Evolutionary conservation across 2,113 vertebrate species (phyloP), one percentile per base, ranked within the genome.

Genomic region (Meriones unguiculatus): DNA sequence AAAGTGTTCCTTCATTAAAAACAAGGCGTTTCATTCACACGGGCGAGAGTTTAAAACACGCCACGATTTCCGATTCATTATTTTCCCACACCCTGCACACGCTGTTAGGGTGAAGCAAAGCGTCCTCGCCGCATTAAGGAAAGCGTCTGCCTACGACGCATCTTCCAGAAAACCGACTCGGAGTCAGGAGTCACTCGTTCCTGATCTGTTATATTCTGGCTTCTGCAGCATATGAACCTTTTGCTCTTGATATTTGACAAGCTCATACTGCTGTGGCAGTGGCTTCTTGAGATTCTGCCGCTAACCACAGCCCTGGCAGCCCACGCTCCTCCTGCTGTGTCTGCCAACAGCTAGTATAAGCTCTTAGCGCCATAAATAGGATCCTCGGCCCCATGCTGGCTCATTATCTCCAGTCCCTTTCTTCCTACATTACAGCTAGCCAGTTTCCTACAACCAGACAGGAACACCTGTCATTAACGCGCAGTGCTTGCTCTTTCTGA

Each of bases 311-410:
- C 32, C 65, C 88, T 7, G 93, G 38, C 92, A 72, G 69, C 96
- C 92, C 82, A 86, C 38, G 0, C 20, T 54, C 87, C 75, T 94
- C 88, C 94, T 96, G 94, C 95, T 91, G 81, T 72, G 65, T 52
- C 80, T 96, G 90, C 64, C 0, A 46, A 88, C 69, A 87, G 75
- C 87, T 67, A 35, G 87, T 85, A 76, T 89, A 77, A 92, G 59
- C 81, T 57, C 18, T 1, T 46, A 22, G 54, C 18, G 30, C 95
- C 59, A 35, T 7, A 95, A 96, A 94, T 81, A 94, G 90, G 92
- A 41, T 87, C 50, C 77, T 82, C 18, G 35, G 89, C 38, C 32
- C 62, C 78, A 41, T 62, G 76, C 82, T 64, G 54, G 91, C 30
- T 95, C 72, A 25, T 91, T 91, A 38, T 87, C 52, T 72, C 69